These are phyloP conservation scores for Virgularia gustaviana DNA, from an alignment of 92 coral and sea anemone genomes.

Conservation along the genomic window DNA sequence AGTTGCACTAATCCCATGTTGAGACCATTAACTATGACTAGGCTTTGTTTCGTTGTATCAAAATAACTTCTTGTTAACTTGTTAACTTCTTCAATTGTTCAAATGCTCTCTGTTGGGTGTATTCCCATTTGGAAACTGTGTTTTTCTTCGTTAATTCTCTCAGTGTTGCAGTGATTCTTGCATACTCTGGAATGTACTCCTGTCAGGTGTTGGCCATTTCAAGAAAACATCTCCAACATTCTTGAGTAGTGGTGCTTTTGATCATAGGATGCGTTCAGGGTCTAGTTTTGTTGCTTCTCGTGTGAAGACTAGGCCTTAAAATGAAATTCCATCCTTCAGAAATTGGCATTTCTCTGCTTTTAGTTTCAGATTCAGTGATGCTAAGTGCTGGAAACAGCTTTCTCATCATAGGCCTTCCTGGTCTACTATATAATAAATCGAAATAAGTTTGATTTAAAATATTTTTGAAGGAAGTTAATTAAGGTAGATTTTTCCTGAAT, in stretches of 20 bases:
- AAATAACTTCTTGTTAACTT: constrained; percentile 22
- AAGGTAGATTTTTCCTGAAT: too few relatives aligned
- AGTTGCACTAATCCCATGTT: constrained; percentile 29
- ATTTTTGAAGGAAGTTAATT: too few relatives aligned
- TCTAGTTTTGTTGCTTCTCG: constrained; percentile 31
- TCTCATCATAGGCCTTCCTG: too few relatives aligned
- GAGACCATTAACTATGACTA: constrained; percentile 36
- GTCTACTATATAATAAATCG: too few relatives aligned
- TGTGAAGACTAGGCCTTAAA: constrained; percentile 27
- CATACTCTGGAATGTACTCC: constrained; percentile 18
- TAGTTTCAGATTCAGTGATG: constrained; percentile 20
- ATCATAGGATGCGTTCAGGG: constrained; percentile 19
- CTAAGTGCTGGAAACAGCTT: too few relatives aligned
- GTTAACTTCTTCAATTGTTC: constrained; percentile 34
- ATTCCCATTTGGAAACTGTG: not conserved
- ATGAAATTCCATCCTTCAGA: constrained; percentile 24
- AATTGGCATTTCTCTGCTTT: constrained; percentile 24
- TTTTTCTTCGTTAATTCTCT: constrained; percentile 16
- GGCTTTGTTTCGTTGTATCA: constrained; percentile 27
- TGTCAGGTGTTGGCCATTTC: constrained; percentile 37
- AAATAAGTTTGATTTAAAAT: too few relatives aligned
- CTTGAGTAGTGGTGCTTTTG: constrained; percentile 16
- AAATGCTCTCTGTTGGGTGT: constrained; percentile 15
- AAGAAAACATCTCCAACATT: constrained; percentile 30
- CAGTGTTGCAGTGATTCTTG: constrained; percentile 9